phyloP scores from a whole-genome alignment of 2,113 vertebrate genomes.

The Gambusia affinis region DNA sequence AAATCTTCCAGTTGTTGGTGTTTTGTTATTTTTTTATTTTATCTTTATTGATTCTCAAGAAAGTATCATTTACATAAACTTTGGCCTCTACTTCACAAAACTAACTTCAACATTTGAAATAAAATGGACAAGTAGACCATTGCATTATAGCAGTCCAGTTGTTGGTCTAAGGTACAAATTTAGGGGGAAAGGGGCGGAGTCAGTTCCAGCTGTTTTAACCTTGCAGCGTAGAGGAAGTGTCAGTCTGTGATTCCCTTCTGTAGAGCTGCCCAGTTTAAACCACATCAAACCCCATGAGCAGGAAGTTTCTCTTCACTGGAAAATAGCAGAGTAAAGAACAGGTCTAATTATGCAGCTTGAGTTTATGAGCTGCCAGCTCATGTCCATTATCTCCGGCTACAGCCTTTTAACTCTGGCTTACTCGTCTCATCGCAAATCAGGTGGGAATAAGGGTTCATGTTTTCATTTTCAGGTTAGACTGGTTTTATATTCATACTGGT shows the following conservation, averaged over 20 bases:
- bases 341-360: constrained; percentile 70
- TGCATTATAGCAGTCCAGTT: no score
- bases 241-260: constrained; percentile 48
- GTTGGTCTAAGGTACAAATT: constrained; percentile 16
- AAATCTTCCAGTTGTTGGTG: constrained; percentile 4
- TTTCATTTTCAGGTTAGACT: constrained; percentile 22
- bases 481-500: no score
- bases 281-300: constrained; percentile 70
- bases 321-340: constrained; percentile 62
- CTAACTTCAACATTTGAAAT: no score
- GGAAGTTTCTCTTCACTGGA: constrained; percentile 68
- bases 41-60: no score
- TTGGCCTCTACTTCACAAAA: no score
- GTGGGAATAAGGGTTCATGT: constrained; percentile 56
- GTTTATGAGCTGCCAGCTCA: constrained; percentile 65
- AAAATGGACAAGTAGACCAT: no score
- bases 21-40: no score
- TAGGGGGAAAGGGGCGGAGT: constrained; percentile 16
- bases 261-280: constrained; percentile 57
- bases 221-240: constrained; percentile 19
- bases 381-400: constrained; percentile 59
- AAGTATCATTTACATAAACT: no score
- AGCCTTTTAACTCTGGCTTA: constrained; percentile 67
- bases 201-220: constrained; percentile 52
- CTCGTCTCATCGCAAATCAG: constrained; percentile 67